Evolutionary conservation across 2,113 vertebrate genomes (phyloP), one percentile per base, ranked within the genome.

Genomic region (Apodemus sylvaticus): DNA sequence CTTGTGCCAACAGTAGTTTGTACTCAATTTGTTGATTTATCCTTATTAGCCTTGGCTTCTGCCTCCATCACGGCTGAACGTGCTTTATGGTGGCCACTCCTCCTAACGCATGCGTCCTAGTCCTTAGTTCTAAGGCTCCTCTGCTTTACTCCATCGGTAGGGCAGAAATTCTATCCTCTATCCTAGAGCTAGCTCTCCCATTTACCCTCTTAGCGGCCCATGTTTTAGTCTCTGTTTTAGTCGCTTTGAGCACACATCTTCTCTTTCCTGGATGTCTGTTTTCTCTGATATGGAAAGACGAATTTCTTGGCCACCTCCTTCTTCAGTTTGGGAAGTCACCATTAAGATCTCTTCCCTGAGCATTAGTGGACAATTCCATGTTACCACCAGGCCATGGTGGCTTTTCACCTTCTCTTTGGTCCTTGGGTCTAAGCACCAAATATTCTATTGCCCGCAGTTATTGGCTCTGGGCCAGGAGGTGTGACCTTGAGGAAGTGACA

Each of bases 401-500:
- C 19, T 68, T 88, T 77, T 34, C 5, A 60, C 26, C 51, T 89
- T 81, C 53, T 83, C 53, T 90, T 51, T 86, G 74, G 68, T 89
- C n/a, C 16, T 42, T 36, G 58, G 95, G 78, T 42, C 78, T 19
- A 55, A 68, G 51, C 66, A 51, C 87, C 48, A 73, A 73, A 93
- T 12, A 64, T 55, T 79, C 87, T 29, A 93, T 92, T 89, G 81
- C 71, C 81, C 76, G 51, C 87, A 91, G 86, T 26, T 93, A 29
- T 68, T 91, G 96, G 92, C 95, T 89, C 39, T 60, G 68, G 94
- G 66, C 58, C 92, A 86, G n/a, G 66, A 2, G 42, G 55, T 71
- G 24, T 71, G 94, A 96, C 94, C 91, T 96, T 97, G 91, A 89
- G 45, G 58, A 82, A 83, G 90, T 91, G 36, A 73, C 1, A 64